phyloP scores from a whole-genome alignment of 2,888 invertebrate genomes.

The Dermolepida albohirtum region DNA sequence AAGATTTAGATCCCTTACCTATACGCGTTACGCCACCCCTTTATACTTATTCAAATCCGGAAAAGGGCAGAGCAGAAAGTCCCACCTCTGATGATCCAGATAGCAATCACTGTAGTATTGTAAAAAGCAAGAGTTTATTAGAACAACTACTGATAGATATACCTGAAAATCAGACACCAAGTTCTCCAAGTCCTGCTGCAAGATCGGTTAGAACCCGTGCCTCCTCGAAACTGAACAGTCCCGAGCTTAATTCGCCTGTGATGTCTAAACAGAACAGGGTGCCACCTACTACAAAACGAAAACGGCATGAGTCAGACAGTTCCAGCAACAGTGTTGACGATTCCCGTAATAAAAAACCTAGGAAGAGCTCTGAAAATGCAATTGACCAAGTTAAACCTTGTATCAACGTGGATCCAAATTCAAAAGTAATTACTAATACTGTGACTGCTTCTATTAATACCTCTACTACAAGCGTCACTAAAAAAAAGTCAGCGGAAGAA shows the following conservation, averaged over 20 bases:
- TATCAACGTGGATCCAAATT: slow-evolving; percentile 54
- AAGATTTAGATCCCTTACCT: slow-evolving; percentile 72
- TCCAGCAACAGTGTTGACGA: slow-evolving; percentile 63
- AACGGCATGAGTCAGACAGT: slow-evolving; percentile 84
- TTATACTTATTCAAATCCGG: slow-evolving; percentile 83
- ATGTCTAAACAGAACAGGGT: slow-evolving; percentile 47
- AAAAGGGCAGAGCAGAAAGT: slow-evolving; percentile 67
- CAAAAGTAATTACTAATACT: slow-evolving; percentile 56
- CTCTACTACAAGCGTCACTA: slow-evolving; percentile 53
- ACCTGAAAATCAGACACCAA: slow-evolving; percentile 67
- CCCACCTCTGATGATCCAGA: slow-evolving; percentile 56
- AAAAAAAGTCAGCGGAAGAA: slow-evolving; percentile 71
- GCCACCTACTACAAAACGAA: slow-evolving; percentile 71
- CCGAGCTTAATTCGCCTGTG: slow-evolving; percentile 65
- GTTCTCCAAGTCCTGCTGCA: slow-evolving; percentile 63
- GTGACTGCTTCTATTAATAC: neutral
- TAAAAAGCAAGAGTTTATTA: slow-evolving; percentile 72
- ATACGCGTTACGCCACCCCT: slow-evolving; percentile 79
- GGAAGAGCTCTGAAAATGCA: slow-evolving; percentile 74
- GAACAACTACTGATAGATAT: slow-evolving; percentile 89
- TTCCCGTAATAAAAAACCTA: slow-evolving; percentile 58
- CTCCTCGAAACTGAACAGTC: slow-evolving; percentile 76
- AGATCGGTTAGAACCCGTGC: slow-evolving; percentile 71
- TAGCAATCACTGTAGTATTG: slow-evolving; percentile 55
- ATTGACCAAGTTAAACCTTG: slow-evolving; percentile 68